Base-by-base conservation (phyloP, 1,140 invertebrate species). In the Scaptomyza hsui region DNA sequence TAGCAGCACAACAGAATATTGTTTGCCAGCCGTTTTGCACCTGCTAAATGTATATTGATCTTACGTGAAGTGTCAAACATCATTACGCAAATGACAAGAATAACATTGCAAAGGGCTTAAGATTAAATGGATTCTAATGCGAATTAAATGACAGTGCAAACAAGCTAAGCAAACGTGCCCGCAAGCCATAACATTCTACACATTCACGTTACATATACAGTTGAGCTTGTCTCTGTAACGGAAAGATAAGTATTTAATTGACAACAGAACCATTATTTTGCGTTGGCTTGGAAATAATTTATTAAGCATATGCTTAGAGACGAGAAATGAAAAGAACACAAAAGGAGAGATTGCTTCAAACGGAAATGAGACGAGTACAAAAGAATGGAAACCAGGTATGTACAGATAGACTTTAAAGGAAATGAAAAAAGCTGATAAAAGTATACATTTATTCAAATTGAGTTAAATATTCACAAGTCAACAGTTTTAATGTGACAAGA, bases 141-240 rank as follows among this genome's bases (percentile, higher is more conserved):
- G 69, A 4, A 52, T 55, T 64, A 56, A 78, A 70, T 67, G 75
- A 39, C 64, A 75, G 21, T 65, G 75, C 79, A 83, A 83, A 83
- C 65, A 68, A 68, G 9, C 59, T 47, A 7, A n/a, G 29, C 41
- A 62, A 64, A 48, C 42, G 9, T 61, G 59, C 16, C 12, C 1
- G 15, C 35, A 19, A n/a, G 10, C 19, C 32, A 3, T 3, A 13
- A 13, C n/a, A 37, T 32, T 35, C n/a, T 1, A 24, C 3, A 24
- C 5, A 24, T 29, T 29, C 3, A 24, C 5, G 5, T 29, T 29
- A 29, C 26, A 9, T 29, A 48, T 48, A 60, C 56, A 48, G 18
- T 32, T 61, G 13, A 6, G 26, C 32, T 29, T 56, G 44, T 48
- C 26, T 59, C 41, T 59, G 21, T 10, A 42, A 59, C 35, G 45